Percentiles rank a stretch among this genome's conserved stretches.
phyloP scores from a whole-genome alignment of 2,797 vertebrate genomes.

The Alectoris magna region DNA sequence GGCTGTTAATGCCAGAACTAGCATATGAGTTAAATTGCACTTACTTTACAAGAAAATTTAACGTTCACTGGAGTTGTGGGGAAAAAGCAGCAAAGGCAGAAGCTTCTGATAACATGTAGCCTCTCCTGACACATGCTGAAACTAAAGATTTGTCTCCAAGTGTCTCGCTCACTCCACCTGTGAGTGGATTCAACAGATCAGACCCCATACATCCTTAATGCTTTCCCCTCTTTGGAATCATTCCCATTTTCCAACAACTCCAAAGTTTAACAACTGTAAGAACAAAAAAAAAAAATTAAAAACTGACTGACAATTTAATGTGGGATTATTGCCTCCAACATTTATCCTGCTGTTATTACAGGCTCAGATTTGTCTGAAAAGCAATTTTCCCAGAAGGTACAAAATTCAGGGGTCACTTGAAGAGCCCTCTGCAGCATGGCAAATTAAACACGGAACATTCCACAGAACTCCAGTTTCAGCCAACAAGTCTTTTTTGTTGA shows the following conservation, averaged over 20 bases:
- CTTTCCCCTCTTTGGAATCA: not conserved
- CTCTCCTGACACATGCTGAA: not conserved
- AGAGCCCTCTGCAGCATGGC: not conserved
- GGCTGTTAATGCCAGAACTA: too few relatives aligned
- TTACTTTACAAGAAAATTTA: not conserved
- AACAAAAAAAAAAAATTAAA: not conserved
- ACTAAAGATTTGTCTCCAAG: not conserved
- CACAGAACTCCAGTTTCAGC: not conserved
- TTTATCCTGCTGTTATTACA: conserved; percentile 9
- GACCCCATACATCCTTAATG: not conserved
- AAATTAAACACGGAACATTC: not conserved
- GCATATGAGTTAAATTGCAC: not conserved
- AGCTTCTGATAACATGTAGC: not conserved
- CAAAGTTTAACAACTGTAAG: not conserved
- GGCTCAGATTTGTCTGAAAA: conserved; percentile 27
- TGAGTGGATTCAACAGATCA: conserved; percentile 15
- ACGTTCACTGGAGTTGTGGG: not conserved
- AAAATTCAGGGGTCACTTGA: not conserved
- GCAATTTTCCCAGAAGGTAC: conserved; percentile 11
- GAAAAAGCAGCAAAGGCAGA: not conserved
- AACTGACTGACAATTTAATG: conserved; percentile 19
- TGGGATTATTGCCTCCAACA: not conserved
- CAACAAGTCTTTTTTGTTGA: not conserved
- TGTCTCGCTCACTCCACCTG: not conserved
- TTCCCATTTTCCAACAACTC: not conserved